A percentile compares a stretch with the other conserved stretches of the same genome.
phyloP scores from a whole-genome alignment of 2,797 vertebrate genomes.

The Potorous gilbertii region DNA sequence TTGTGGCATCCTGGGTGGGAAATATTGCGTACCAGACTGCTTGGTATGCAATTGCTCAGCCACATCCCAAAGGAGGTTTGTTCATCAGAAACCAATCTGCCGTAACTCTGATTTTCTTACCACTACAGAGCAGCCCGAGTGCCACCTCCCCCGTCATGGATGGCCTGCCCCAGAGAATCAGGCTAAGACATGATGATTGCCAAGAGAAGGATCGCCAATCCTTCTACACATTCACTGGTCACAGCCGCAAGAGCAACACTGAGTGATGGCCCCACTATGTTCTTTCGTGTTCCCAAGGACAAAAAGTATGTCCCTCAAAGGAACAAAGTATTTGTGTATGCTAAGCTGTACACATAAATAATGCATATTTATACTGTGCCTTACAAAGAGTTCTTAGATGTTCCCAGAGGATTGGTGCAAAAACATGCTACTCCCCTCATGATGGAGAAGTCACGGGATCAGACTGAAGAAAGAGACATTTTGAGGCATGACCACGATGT shows the following conservation, averaged over 20 bases:
- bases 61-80: slow-evolving; percentile 33
- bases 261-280: background rate
- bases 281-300: background rate
- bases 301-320: background rate
- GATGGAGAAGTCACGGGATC: background rate
- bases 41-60: background rate
- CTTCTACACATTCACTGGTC: background rate
- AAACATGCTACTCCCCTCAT: background rate
- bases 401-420: background rate
- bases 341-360: background rate
- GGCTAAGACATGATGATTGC: background rate
- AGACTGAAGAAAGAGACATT: background rate
- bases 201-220: background rate
- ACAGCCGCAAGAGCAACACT: background rate
- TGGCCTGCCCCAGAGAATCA: slow-evolving; percentile 1
- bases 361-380: background rate
- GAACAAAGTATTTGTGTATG: background rate
- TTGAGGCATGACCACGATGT: background rate
- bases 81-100: slow-evolving; percentile 22
- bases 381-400: background rate
- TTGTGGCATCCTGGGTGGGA: rapidly evolving
- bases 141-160: background rate
- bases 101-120: slow-evolving; percentile 57
- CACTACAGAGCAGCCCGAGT: too few relatives aligned
- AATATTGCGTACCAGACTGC: background rate